Percentiles rank a stretch among this genome's conserved stretches.
These are phyloP conservation scores for Periophthalmodon schlosseri DNA, from an alignment of 2,113 vertebrate genomes.

Conservation along the genomic window DNA sequence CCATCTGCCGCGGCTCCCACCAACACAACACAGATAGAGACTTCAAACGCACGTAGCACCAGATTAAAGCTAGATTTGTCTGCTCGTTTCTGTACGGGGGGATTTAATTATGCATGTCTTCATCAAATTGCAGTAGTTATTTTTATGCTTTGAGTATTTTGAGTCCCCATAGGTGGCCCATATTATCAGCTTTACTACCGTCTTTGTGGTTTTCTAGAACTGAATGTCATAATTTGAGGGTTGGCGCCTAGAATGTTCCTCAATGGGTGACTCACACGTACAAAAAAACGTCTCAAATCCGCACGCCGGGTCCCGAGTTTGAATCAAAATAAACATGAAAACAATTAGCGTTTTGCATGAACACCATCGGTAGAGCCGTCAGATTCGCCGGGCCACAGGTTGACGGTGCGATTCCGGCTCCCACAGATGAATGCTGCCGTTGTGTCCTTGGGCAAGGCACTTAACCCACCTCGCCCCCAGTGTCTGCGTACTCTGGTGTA, in stretches of 20 bases:
- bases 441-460: no score
- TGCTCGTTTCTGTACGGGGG: slow-evolving; percentile 25
- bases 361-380: no score
- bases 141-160: slow-evolving; percentile 18
- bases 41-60: slow-evolving; percentile 39
- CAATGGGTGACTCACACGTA: no score
- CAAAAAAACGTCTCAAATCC: no score
- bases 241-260: background rate
- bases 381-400: no score
- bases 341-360: no score
- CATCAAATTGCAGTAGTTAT: slow-evolving; percentile 19
- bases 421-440: no score
- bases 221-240: background rate
- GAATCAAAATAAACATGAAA: no score
- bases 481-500: no score
- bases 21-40: slow-evolving; percentile 57
- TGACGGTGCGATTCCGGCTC: no score
- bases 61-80: slow-evolving; percentile 18
- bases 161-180: slow-evolving; percentile 1
- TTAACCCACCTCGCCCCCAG: no score
- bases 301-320: no score
- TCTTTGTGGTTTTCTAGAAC: background rate
- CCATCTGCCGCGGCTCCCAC: slow-evolving; percentile 49
- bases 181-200: background rate
- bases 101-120: slow-evolving; percentile 24